Conservation (phyloP, 2,113 vertebrate species). For the Xiphophorus couchianus region DNA sequence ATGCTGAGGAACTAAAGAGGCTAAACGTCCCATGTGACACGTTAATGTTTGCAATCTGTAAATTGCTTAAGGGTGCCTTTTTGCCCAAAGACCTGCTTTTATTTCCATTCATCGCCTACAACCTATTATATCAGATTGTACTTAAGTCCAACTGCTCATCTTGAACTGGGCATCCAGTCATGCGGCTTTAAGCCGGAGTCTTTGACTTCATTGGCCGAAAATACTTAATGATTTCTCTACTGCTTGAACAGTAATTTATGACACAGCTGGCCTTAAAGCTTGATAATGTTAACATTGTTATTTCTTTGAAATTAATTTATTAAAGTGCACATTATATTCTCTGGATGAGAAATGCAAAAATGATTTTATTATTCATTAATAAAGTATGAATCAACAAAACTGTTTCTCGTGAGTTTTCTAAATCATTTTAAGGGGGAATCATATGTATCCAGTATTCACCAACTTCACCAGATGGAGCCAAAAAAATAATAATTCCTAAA, state of each 20-base stretch:
- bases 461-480: too few species aligned
- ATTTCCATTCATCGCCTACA: slow-evolving; percentile 44
- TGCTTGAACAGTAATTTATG: slow-evolving; percentile 84
- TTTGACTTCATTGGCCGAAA: slow-evolving; percentile 40
- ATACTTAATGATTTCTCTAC: slow-evolving; percentile 59
- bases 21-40: slow-evolving; percentile 15
- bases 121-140: slow-evolving; percentile 38
- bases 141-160: slow-evolving; percentile 43
- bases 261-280: slow-evolving; percentile 94
- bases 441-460: too few species aligned
- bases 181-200: slow-evolving; percentile 34
- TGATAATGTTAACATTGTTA: slow-evolving; percentile 85
- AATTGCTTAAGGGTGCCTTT: slow-evolving; percentile 83
- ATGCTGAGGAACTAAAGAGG: background rate
- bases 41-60: slow-evolving; percentile 48
- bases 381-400: slow-evolving; percentile 78
- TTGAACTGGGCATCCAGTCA: slow-evolving; percentile 31
- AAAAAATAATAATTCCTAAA: too few species aligned
- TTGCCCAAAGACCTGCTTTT: slow-evolving; percentile 66
- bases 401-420: background rate
- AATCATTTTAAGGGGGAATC: slow-evolving; percentile 10
- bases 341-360: slow-evolving; percentile 83
- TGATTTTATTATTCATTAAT: slow-evolving; percentile 85
- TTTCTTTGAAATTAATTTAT: slow-evolving; percentile 92
- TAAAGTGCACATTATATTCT: slow-evolving; percentile 90